A percentile compares a stretch with the other conserved stretches of the same genome.
Evolutionary conservation across 2,113 vertebrate genomes (phyloP).

Genomic region (Hyperopisus bebe): DNA sequence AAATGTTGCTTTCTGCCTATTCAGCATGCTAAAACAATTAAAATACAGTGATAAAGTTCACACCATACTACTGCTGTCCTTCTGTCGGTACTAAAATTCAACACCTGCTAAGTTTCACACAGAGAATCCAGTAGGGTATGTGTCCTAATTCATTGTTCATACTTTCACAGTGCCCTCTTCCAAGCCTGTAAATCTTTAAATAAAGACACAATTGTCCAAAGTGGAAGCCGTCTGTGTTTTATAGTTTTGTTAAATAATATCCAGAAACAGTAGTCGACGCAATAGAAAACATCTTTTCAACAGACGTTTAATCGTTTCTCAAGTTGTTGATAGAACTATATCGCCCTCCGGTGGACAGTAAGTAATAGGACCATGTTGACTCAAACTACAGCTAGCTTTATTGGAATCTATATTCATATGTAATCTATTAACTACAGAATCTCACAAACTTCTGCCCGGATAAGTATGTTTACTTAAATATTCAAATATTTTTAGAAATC

Average conservation of each 20-base stretch:
- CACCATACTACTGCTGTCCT: slow-evolving; percentile 52
- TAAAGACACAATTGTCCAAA: slow-evolving; percentile 64
- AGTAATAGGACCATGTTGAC: neutral
- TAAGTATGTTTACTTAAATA: neutral
- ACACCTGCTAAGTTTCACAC: slow-evolving; percentile 56
- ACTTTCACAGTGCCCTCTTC: slow-evolving; percentile 53
- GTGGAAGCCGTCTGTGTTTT: slow-evolving; percentile 31
- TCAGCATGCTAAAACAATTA: neutral
- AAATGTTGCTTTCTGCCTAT: neutral
- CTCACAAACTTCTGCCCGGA: neutral
- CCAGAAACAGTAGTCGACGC: neutral
- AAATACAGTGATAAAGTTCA: slow-evolving; percentile 28
- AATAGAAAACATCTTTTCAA: neutral
- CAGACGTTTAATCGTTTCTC: neutral
- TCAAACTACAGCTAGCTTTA: neutral
- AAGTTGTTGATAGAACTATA: neutral
- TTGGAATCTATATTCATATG: neutral
- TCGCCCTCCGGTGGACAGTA: slow-evolving; percentile 42
- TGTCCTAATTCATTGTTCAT: slow-evolving; percentile 48
- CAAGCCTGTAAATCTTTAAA: slow-evolving; percentile 50
- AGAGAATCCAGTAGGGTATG: slow-evolving; percentile 54
- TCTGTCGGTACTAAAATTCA: slow-evolving; percentile 52
- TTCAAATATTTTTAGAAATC: neutral
- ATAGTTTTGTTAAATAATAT: neutral
- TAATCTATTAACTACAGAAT: neutral